These are phyloP conservation scores for Perca fluviatilis DNA, from an alignment of 2,113 vertebrate genomes.

Conservation along the genomic window DNA sequence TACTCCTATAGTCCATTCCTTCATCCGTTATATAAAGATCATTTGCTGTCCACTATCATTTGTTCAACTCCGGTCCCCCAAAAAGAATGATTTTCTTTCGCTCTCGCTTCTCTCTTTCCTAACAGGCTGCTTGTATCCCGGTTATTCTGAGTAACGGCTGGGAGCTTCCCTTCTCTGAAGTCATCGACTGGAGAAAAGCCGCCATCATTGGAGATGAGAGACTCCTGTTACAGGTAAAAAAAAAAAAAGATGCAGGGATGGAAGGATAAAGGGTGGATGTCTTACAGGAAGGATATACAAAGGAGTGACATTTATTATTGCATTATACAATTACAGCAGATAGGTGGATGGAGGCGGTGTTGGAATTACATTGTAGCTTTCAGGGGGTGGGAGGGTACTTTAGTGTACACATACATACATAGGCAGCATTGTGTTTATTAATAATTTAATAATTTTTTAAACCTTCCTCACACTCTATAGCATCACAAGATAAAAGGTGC, in stretches of 20 bases:
- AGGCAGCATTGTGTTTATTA: too few species aligned
- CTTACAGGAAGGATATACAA: background rate
- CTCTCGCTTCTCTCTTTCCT: background rate
- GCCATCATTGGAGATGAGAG: conserved; percentile 86
- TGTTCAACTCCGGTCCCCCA: too few species aligned
- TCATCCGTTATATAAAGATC: background rate
- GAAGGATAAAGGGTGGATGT: background rate
- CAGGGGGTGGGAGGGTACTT: too few species aligned
- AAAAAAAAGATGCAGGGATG: background rate
- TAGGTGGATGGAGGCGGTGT: too few species aligned
- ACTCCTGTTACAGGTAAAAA: conserved; percentile 83
- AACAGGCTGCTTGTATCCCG: conserved; percentile 85
- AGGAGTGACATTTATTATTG: background rate
- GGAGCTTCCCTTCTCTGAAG: conserved; percentile 88
- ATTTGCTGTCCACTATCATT: background rate
- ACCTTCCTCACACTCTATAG: background rate
- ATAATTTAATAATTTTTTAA: background rate
- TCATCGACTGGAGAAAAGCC: conserved; percentile 87
- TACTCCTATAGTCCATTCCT: background rate
- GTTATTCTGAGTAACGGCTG: conserved; percentile 88
- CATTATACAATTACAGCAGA: too few species aligned
- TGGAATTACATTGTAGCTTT: too few species aligned
- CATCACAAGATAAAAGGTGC: conserved; percentile 12
- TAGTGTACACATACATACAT: too few species aligned
- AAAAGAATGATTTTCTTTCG: background rate